Base-by-base conservation (phyloP, 1,140 invertebrate species). In the Cephus cinctus region DNA sequence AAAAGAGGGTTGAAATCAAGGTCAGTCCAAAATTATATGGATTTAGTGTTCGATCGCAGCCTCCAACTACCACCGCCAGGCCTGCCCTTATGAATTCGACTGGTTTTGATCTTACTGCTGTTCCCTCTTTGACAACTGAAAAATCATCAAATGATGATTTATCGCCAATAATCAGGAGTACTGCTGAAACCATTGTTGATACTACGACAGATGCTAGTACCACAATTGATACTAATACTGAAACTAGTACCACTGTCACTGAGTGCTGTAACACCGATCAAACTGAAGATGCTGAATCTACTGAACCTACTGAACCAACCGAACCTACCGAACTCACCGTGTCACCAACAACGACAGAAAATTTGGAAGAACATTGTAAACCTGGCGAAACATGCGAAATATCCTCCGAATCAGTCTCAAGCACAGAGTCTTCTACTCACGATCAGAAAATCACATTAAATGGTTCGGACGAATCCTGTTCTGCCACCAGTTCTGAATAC, bases 1-100 rank as follows among this genome's bases (percentile, higher is more conserved):
- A 51, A 21, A 64, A 51, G 20, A 40, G 59, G 21, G 48, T 66
- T 1, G 61, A 62, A 35, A 55, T 66, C 6, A 66, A 60, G 30
- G 57, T 66, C 5, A 56, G 54, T 36, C 61, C 59, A 0, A 41
- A 50, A 9, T 20, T 56, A 5, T 25, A 42, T 25, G 21, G 18
- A 4, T 5, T 47, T 40, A 30, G 31, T 4, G n/a, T 9, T 6
- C n/a, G 18, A 48, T n/a, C 15, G 2, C 9, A 21, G n/a, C n/a
- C n/a, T n/a, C n/a, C n/a, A n/a, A n/a, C n/a, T n/a, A n/a, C n/a
- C n/a, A n/a, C n/a, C n/a, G n/a, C n/a, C n/a, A n/a, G n/a, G n/a
- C n/a, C n/a, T n/a, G n/a, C n/a, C n/a, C n/a, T n/a, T n/a, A n/a
- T n/a, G n/a, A n/a, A n/a, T n/a, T n/a, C n/a, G n/a, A n/a, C n/a